Percentiles rank a stretch among this genome's conserved stretches.
phyloP scores from a whole-genome alignment of 2,113 vertebrate species.

The Arothron firmamentum region DNA sequence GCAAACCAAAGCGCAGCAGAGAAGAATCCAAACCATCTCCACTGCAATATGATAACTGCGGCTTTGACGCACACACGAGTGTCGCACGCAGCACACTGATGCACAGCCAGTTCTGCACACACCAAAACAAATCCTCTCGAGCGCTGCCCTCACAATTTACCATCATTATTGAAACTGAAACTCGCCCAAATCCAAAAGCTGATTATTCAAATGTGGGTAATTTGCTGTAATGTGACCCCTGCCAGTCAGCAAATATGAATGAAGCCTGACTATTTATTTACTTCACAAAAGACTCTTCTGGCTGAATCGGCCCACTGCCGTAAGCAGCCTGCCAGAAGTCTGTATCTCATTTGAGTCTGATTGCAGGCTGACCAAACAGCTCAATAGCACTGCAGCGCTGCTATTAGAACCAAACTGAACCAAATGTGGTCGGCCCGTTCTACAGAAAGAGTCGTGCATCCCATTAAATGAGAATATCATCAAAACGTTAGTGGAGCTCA shows the following conservation, averaged over 20 bases:
- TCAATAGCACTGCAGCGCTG: conserved; percentile 17
- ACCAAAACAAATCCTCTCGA: neutral
- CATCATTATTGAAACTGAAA: conserved; percentile 19
- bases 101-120: neutral
- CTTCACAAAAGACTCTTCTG: conserved; percentile 51
- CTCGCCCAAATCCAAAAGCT: conserved; percentile 13
- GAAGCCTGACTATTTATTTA: conserved; percentile 56
- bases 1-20: neutral
- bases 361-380: conserved; percentile 32
- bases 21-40: conserved; percentile 2
- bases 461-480: too few relatives aligned
- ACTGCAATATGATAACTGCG: neutral
- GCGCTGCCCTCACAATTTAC: neutral
- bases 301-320: conserved; percentile 55
- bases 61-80: neutral
- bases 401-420: too few relatives aligned
- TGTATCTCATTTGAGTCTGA: conserved; percentile 62
- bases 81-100: neutral
- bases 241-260: conserved; percentile 45
- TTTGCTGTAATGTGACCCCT: conserved; percentile 25
- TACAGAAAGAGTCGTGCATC: too few relatives aligned
- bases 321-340: conserved; percentile 56
- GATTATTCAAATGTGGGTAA: conserved; percentile 29
- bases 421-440: too few relatives aligned
- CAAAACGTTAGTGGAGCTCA: too few relatives aligned